Base-by-base conservation (phyloP, 2,113 vertebrate species). In the Galemys pyrenaicus region DNA sequence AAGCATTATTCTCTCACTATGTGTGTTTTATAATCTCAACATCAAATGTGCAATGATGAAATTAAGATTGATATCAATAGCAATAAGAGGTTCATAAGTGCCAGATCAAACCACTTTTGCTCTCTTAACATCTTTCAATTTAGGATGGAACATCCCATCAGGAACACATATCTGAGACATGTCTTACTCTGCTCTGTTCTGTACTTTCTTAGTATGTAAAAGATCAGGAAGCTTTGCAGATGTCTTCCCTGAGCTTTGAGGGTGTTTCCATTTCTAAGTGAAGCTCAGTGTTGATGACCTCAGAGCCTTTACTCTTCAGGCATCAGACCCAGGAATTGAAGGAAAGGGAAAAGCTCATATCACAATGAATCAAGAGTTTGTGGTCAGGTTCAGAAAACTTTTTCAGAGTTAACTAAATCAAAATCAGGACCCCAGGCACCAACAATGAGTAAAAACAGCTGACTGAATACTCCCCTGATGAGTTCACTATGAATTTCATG, bases 371-470 rank as follows among this genome's bases (percentile, higher is more conserved):
- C 9, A 37, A 71, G 41, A 58, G 58, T 77, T 92, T 77, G 39
- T 41, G 54, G 60, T 87, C 65, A 94, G 15, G 19, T 9, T 49
- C 28, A 89, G 51, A 67, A 88, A 82, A 9, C 26, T 26, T 60
- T 94, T 75, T 62, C 15, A 16, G 56, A 83, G 24, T 78, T 92
- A 39, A 80, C 54, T 91, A 87, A 92, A 37, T 86, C 30, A 74
- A 58, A 49, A 89, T 58, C 15, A 83, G 68, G 79, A 82, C 35
- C 15, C 7, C 89, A 51, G 13, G 39, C 9, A 75, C 28, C 16
- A 70, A 62, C 15, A 68, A 81, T 71, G 9, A 68, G 37, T 71
- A 46, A 82, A 22, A 32, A 46, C 1, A 79, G 5, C 13, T 24
- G 51, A 46, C 32, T n/a, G 16, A 39, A 44, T n/a, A 12, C 1